These are phyloP conservation scores for Gallinago nigripennis DNA, from an alignment of 2,797 vertebrate genomes.

Conservation along the genomic window DNA sequence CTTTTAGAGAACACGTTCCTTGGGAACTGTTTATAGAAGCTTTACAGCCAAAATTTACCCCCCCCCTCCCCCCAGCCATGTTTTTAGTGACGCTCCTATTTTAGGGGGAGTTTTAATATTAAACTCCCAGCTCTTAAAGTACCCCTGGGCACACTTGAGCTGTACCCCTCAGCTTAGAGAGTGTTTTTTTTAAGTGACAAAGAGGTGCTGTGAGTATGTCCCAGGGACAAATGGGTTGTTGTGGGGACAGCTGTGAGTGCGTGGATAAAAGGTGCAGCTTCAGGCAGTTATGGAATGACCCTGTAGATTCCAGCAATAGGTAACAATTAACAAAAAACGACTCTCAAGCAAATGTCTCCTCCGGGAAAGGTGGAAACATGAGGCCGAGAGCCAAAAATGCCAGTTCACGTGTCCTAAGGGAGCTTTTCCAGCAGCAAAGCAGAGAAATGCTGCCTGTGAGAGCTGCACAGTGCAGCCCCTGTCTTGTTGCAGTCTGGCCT, in stretches of 20 bases:
- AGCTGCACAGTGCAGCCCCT: neutral
- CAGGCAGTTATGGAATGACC: neutral
- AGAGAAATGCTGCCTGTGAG: neutral
- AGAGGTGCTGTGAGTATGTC: neutral
- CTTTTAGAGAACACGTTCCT: neutral
- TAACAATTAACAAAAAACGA: conserved; percentile 12
- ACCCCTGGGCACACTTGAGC: neutral
- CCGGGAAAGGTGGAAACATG: neutral
- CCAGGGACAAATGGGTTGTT: neutral
- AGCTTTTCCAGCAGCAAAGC: neutral
- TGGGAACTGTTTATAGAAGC: neutral
- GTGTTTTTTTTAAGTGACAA: neutral
- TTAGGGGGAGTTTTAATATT: neutral
- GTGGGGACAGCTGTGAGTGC: neutral
- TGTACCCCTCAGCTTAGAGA: neutral
- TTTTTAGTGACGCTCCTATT: neutral
- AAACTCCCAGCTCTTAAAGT: neutral
- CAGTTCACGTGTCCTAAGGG: neutral
- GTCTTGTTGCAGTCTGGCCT: neutral
- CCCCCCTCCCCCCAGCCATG: no score
- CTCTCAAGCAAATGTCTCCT: neutral
- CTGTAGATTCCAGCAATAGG: neutral
- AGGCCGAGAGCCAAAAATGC: neutral
- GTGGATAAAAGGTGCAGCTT: neutral
- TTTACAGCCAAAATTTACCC: neutral